phyloP scores from a whole-genome alignment of 1,140 invertebrate genomes.

The Psix sp. region DNA sequence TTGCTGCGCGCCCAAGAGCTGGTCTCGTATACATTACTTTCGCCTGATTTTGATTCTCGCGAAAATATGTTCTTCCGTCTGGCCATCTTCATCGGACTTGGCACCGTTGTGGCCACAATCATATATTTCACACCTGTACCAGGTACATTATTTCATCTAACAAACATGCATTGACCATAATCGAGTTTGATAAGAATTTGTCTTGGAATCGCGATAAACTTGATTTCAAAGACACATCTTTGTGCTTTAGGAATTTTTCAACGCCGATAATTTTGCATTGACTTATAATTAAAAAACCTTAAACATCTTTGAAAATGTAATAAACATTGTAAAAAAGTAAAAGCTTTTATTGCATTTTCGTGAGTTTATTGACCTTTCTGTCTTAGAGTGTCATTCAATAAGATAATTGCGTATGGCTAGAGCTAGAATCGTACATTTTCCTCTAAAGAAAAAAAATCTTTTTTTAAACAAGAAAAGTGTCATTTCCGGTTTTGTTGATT shows the following conservation, averaged over 20 bases:
- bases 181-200: too few relatives aligned
- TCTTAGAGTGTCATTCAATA: too few relatives aligned
- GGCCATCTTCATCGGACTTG: conserved; percentile 74
- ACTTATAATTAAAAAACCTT: too few relatives aligned
- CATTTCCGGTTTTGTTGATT: conserved; percentile 25
- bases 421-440: background rate
- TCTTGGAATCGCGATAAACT: too few relatives aligned
- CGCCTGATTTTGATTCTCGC: conserved; percentile 39
- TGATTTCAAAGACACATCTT: too few relatives aligned
- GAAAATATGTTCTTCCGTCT: conserved; percentile 70
- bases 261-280: too few relatives aligned
- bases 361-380: too few relatives aligned
- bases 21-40: conserved; percentile 42
- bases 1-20: conserved; percentile 41
- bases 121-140: conserved; percentile 83
- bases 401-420: background rate
- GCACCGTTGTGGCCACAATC: conserved; percentile 80
- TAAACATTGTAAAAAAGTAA: too few relatives aligned
- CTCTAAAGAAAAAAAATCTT: too few relatives aligned
- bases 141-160: conserved; percentile 75
- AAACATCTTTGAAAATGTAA: too few relatives aligned
- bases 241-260: too few relatives aligned
- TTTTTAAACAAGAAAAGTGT: conserved; percentile 31
- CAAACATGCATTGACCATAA: background rate
- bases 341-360: too few relatives aligned